Base-by-base conservation (phyloP, 2,113 vertebrate species). In the Myotis brandtii region DNA sequence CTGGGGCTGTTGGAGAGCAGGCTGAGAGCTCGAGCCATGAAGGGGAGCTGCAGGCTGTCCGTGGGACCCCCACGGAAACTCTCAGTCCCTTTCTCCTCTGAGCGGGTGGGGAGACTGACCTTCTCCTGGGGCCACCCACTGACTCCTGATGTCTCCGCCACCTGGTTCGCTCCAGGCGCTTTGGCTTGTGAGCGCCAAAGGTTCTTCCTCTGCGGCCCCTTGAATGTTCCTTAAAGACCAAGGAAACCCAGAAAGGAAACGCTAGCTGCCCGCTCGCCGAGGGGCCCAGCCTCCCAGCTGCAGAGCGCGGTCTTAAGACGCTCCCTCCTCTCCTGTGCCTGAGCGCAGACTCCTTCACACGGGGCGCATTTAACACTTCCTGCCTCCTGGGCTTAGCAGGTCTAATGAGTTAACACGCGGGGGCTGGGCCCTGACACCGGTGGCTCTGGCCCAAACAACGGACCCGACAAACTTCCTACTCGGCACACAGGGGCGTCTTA, bases 191-290 rank as follows among this genome's bases (percentile, higher is more conserved):
- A 52, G 64, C 27, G 20, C 66, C n/a, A 17, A 30, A 54, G 66
- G 17, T 48, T 81, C 34, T 84, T 91, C 69, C 30, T 70, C 23
- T 89, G 64, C 10, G 21, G 27, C 52, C 62, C 59, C 86, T n/a
- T 76, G 37, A 66, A 20, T 76, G 75, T 86, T 89, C 82, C 73
- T 72, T 50, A 95, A 81, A 85, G 32, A 34, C 75, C 21, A 72
- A 94, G 56, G 69, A 87, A 89, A 87, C 10, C 27, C 73, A 87
- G 90, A 84, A 80, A 87, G 95, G 64, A 89, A 87, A 94, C 32
- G 72, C 75, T 67, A 52, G 80, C 12, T 21, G 25, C 46, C 81
- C 59, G 88, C 70, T 91, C 62, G 46, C n/a, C n/a, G 2, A 76
- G 73, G 10, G 82, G 48, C 86, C 89, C 62, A 52, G 91, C 23